Base-by-base conservation (phyloP, 2,797 vertebrate species). In the Tolypeutes matacus region DNA sequence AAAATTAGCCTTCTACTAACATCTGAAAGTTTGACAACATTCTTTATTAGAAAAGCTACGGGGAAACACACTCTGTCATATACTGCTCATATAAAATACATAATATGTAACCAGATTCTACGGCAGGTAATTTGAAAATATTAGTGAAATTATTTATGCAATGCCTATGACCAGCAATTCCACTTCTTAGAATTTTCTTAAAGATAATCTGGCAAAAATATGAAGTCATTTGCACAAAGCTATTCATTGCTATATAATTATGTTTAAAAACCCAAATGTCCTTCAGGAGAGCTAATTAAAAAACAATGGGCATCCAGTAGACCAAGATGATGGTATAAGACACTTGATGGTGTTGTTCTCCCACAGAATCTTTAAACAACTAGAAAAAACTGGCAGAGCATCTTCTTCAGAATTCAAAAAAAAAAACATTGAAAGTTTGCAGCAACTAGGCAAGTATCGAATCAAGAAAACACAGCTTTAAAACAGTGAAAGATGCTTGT, bases 91-190 rank as follows among this genome's bases (percentile, higher is more conserved):
- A 29, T 56, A 34, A 34, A 95, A 60, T 73, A 31, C 27, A 29
- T 46, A 87, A 81, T 83, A 39, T 2, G 14, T 49, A 70, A 70
- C 23, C 51, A 53, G 13, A 14, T 91, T 95, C 67, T 81, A 34
- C 14, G 14, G 5, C 5, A 83, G 14, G 25, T 67, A 67, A 86
- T 77, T 86, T 72, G 6, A 83, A 92, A 49, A 49, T 70, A 86
- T 42, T 77, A 83, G 21, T 67, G 31, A 78, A 86, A 92, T 83
- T 94, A 89, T 85, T 58, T 86, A 82, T 70, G 13, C 20, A 94
- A 58, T 89, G 67, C 51, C 13, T 83, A 51, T 80, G 42, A 70
- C 8, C 72, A 87, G 20, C 13, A 86, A 34, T 83, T 92, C 58
- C 49, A 60, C 76, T 95, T 89, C 77, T 56, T 73, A 83, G 17